Evolutionary conservation across 2,113 vertebrate genomes (phyloP).

Genomic region (Pycnonotus jocosus): DNA sequence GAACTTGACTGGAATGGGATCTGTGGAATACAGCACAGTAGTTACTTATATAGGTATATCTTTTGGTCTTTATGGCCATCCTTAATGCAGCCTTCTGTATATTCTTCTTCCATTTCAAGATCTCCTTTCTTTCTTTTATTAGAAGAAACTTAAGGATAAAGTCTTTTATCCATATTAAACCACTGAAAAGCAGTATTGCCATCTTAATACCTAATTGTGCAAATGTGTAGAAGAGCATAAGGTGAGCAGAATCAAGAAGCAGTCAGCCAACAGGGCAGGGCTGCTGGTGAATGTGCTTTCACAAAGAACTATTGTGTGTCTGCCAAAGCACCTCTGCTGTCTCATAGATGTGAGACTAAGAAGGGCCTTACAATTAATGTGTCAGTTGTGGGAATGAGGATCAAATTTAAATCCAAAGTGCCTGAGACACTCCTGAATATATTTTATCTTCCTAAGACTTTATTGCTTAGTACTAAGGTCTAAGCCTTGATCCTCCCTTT

Average conservation of each 20-base stretch:
- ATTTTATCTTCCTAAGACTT: not conserved
- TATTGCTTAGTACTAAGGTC: not conserved
- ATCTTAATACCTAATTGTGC: not conserved
- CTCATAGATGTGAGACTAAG: not conserved
- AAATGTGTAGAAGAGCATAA: not conserved
- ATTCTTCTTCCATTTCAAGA: not conserved
- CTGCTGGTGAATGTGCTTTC: not conserved
- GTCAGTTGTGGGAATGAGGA: slow-evolving; percentile 39
- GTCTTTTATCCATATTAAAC: not conserved
- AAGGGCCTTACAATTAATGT: not conserved
- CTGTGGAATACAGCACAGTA: not conserved
- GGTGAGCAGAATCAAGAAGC: not conserved
- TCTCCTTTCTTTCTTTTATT: not conserved
- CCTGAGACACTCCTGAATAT: not conserved
- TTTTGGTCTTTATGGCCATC: not conserved
- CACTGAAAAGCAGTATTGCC: not conserved
- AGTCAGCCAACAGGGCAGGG: not conserved
- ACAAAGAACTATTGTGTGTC: slow-evolving; percentile 21
- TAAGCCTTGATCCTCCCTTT: not conserved
- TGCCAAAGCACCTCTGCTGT: slow-evolving; percentile 39
- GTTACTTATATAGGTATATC: not conserved
- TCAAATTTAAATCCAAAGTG: slow-evolving; percentile 29
- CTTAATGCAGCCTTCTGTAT: not conserved
- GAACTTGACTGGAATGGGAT: not conserved
- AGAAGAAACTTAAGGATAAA: not conserved